These are phyloP conservation scores for Ichneumoninae sp. DNA, from an alignment of 2,888 invertebrate species.

Conservation along the genomic window DNA sequence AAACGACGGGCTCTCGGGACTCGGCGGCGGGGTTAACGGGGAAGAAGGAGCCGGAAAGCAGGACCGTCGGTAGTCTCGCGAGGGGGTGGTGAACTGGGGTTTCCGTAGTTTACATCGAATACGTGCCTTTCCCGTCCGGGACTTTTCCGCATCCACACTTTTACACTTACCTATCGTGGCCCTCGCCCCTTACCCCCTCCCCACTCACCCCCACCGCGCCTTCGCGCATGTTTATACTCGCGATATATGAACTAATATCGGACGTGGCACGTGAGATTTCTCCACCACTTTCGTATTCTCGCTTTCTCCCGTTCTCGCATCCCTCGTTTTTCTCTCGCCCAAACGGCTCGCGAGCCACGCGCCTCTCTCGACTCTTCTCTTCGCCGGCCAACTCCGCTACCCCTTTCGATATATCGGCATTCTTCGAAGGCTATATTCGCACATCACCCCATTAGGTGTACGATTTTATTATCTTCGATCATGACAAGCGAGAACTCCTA, in stretches of 20 bases:
- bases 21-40: constrained; percentile 16
- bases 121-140: constrained; percentile 73
- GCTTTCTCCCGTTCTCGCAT: constrained; percentile 35
- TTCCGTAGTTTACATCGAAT: constrained; percentile 82
- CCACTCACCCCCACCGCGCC: constrained; percentile 25
- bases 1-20: constrained; percentile 30
- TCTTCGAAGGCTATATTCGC: constrained; percentile 27
- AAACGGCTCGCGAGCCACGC: constrained; percentile 42
- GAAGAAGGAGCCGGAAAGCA: constrained; percentile 22
- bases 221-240: constrained; percentile 75
- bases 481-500: constrained; percentile 15
- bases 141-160: constrained; percentile 44
- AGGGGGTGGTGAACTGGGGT: constrained; percentile 58
- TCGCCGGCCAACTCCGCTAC: constrained; percentile 1
- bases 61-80: constrained; percentile 31
- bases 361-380: constrained; percentile 1
- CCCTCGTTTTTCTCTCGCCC: constrained; percentile 8
- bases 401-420: constrained; percentile 42
- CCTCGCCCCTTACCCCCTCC: neutral
- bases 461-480: constrained; percentile 34
- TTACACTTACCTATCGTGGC: constrained; percentile 46
- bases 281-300: constrained; percentile 8
- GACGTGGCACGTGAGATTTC: constrained; percentile 76
- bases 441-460: constrained; percentile 4
- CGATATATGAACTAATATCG: constrained; percentile 83